Conservation (phyloP, 1,140 invertebrate species). For the Drosophila varians region DNA sequence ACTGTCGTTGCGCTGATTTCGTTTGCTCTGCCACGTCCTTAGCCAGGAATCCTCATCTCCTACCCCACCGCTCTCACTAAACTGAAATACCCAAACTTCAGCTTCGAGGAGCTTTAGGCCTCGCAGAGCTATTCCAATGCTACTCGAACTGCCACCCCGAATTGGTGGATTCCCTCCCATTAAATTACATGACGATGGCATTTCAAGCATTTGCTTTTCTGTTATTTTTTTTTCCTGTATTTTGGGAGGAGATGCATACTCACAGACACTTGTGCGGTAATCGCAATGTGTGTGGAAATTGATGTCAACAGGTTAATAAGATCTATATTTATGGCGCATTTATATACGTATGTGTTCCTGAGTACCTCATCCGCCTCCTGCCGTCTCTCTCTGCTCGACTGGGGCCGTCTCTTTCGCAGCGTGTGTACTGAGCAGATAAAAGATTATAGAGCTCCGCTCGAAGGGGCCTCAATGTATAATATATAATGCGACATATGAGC, state of each 20-base stretch:
- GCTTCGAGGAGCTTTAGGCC: constrained; percentile 25
- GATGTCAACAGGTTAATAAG: constrained; percentile 64
- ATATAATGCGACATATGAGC: constrained; percentile 32
- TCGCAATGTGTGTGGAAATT: constrained; percentile 53
- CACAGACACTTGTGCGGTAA: constrained; percentile 26
- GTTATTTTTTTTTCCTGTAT: constrained; percentile 13
- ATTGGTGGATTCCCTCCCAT: constrained; percentile 45
- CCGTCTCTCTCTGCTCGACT: not conserved
- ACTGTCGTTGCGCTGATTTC: constrained; percentile 58
- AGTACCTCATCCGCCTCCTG: constrained; percentile 15
- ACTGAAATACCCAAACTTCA: not conserved
- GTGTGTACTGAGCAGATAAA: constrained; percentile 50
- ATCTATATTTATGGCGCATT: constrained; percentile 63
- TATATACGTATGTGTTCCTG: constrained; percentile 31
- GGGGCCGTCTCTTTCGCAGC: not conserved
- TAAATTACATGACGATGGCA: constrained; percentile 64
- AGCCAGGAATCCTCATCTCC: constrained; percentile 3
- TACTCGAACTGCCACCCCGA: constrained; percentile 39
- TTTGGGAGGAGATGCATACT: constrained; percentile 31
- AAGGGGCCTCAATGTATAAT: constrained; percentile 34
- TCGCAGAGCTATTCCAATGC: constrained; percentile 43
- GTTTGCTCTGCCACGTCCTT: constrained; percentile 27
- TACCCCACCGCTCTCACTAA: not conserved
- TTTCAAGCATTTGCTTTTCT: constrained; percentile 45
- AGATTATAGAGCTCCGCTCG: constrained; percentile 47